phyloP scores from a whole-genome alignment of 2,888 invertebrate genomes.

The Lissocephala sabroskyi region DNA sequence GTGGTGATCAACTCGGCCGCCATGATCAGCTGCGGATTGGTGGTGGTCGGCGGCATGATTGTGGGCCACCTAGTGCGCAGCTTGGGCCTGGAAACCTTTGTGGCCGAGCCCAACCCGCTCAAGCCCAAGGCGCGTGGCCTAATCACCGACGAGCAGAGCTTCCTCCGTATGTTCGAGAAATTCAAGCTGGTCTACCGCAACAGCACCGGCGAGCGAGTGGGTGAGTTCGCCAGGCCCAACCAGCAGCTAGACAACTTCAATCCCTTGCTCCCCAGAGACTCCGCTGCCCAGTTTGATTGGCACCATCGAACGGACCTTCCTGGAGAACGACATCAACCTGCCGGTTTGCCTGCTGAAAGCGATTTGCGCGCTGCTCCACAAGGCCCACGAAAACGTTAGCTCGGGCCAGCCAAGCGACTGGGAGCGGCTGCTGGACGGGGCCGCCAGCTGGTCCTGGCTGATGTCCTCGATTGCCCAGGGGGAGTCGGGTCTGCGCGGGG shows the following conservation, averaged over 20 bases:
- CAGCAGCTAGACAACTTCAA: not conserved
- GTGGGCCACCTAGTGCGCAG: constrained; percentile 47
- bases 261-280: constrained; percentile 39
- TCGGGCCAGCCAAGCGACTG: constrained; percentile 71
- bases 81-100: constrained; percentile 34
- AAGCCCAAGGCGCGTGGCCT: constrained; percentile 16
- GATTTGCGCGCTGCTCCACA: constrained; percentile 74
- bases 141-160: constrained; percentile 17
- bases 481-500: constrained; percentile 74
- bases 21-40: constrained; percentile 46
- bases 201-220: constrained; percentile 46
- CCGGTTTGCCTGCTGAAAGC: constrained; percentile 77
- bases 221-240: constrained; percentile 25
- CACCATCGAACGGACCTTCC: constrained; percentile 74
- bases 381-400: constrained; percentile 60
- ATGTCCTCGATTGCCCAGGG: constrained; percentile 70
- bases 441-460: constrained; percentile 73
- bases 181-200: constrained; percentile 62
- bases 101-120: constrained; percentile 12
- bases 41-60: constrained; percentile 42
- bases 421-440: constrained; percentile 74
- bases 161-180: constrained; percentile 41
- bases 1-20: constrained; percentile 58
- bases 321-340: constrained; percentile 76
- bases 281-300: constrained; percentile 63